Percentiles rank a stretch among this genome's conserved stretches.
phyloP scores from a whole-genome alignment of 2,888 invertebrate genomes.

The Drosophila quinaria region DNA sequence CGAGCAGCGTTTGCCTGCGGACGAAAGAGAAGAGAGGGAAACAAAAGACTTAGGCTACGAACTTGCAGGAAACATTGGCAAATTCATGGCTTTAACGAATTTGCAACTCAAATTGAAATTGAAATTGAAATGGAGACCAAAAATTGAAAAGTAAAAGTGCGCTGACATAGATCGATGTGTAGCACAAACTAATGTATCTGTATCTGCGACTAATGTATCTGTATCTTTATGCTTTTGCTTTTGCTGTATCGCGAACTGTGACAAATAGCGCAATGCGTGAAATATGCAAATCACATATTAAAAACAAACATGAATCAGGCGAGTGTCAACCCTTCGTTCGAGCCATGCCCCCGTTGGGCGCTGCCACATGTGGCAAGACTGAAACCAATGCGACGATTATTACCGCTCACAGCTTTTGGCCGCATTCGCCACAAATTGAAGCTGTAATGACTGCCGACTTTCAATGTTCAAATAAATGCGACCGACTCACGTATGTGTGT shows the following conservation, averaged over 20 bases:
- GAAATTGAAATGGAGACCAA: slow-evolving; percentile 12
- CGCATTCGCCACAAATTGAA: slow-evolving; percentile 72
- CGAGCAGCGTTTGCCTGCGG: slow-evolving; percentile 86
- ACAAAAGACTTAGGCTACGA: slow-evolving; percentile 69
- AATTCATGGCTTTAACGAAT: slow-evolving; percentile 63
- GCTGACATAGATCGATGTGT: slow-evolving; percentile 52
- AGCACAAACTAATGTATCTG: slow-evolving; percentile 11
- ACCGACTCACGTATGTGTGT: slow-evolving; percentile 49
- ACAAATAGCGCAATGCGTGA: slow-evolving; percentile 69
- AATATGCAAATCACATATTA: slow-evolving; percentile 77
- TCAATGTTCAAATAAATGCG: slow-evolving; percentile 79
- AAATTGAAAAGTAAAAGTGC: slow-evolving; percentile 53
- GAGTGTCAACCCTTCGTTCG: slow-evolving; percentile 29
- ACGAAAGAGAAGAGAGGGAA: slow-evolving; percentile 12
- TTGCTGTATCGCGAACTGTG: slow-evolving; percentile 47
- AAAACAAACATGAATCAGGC: slow-evolving; percentile 75
- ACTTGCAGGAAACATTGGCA: slow-evolving; percentile 36
- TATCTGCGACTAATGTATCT: slow-evolving; percentile 22
- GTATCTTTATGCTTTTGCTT: slow-evolving; percentile 2
- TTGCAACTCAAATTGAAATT: slow-evolving; percentile 27
- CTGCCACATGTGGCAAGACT: slow-evolving; percentile 75
- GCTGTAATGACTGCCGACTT: slow-evolving; percentile 77
- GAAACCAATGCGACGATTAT: slow-evolving; percentile 67
- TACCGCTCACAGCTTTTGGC: slow-evolving; percentile 59
- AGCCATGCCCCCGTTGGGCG: slow-evolving; percentile 18